Evolutionary conservation across 2,113 vertebrate species (phyloP), one percentile per base, ranked within the genome.

Genomic region (Pipa parva): DNA sequence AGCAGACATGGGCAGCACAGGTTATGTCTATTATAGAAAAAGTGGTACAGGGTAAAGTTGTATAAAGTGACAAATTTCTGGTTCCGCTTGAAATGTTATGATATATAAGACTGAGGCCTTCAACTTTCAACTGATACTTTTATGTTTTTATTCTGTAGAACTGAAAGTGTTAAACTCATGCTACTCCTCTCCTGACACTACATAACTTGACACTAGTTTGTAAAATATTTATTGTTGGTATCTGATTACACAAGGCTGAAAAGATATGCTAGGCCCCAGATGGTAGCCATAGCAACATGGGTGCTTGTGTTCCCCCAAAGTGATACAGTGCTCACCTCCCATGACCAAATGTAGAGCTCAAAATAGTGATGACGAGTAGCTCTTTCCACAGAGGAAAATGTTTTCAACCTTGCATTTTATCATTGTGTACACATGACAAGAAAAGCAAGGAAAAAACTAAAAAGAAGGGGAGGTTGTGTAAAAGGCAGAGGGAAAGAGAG

Each of bases 221-320:
- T 85, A 65, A 69, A 83, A 52, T 82, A 84, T 84, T 84, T 59
- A 84, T 76, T 49, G 31, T 12, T 25, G 73, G 75, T 75, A 52
- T 63, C 74, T 52, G 7, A 59, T 79, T 74, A 72, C 79, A 76
- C 27, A 15, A 15, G 4, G 17, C 1, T 72, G 75, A 79, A 82
- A 68, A 65, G 28, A 13, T 75, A 50, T 28, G 0, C 0, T 17
- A 45, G 25, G 13, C 39, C 68, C 24, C 55, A 6, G 36, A 55
- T 21, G 63, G 60, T 36, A 59, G 51, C 65, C 39, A 63, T 33
- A 55, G 68, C 59, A 64, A 74, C 73, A 7, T 63, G 52, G 18
- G 1, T 22, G 1, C 18, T 17, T 22, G 46, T 27, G 26, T 51
- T 33, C 46, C 49, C 69, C 8, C 18, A 29, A 11, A 51, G 3